phyloP scores from a whole-genome alignment of 2,888 invertebrate genomes.

The Drosophila recens region DNA sequence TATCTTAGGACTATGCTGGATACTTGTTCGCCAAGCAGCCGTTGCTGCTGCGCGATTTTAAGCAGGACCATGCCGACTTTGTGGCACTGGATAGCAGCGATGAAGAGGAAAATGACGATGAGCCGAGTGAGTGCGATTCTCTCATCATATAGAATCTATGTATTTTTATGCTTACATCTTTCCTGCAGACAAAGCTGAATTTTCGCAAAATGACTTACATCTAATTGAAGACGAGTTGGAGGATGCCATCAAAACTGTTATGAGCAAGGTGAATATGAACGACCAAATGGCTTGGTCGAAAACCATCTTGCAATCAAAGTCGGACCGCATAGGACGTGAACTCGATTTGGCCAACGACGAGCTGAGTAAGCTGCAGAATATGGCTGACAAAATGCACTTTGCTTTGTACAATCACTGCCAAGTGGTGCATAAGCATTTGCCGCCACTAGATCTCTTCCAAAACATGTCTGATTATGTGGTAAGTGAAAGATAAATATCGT shows the following conservation, averaged over 20 bases:
- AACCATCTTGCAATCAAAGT: conserved; percentile 81
- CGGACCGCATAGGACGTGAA: conserved; percentile 84
- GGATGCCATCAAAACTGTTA: conserved; percentile 75
- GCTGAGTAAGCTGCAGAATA: conserved; percentile 87
- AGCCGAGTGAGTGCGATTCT: conserved; percentile 42
- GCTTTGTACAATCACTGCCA: conserved; percentile 87
- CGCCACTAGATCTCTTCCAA: conserved; percentile 85
- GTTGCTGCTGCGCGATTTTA: conserved; percentile 84
- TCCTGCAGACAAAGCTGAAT: conserved; percentile 62
- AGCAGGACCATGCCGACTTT: conserved; percentile 85
- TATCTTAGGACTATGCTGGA: conserved; percentile 79
- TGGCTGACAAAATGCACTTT: conserved; percentile 88
- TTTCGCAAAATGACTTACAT: conserved; percentile 77
- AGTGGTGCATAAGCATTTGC: conserved; percentile 85
- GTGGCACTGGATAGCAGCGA: conserved; percentile 86
- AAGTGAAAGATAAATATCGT: conserved; percentile 13
- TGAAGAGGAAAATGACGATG: conserved; percentile 81
- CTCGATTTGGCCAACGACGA: conserved; percentile 86
- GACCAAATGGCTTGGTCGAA: conserved; percentile 86
- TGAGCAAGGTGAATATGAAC: conserved; percentile 84
- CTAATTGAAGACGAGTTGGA: conserved; percentile 81
- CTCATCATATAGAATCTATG: neutral
- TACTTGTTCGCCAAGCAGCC: conserved; percentile 85
- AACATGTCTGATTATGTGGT: conserved; percentile 77
- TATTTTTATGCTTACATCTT: neutral